Base-by-base conservation (phyloP, 2,797 vertebrate species). In the Euphonia xanthogaster region DNA sequence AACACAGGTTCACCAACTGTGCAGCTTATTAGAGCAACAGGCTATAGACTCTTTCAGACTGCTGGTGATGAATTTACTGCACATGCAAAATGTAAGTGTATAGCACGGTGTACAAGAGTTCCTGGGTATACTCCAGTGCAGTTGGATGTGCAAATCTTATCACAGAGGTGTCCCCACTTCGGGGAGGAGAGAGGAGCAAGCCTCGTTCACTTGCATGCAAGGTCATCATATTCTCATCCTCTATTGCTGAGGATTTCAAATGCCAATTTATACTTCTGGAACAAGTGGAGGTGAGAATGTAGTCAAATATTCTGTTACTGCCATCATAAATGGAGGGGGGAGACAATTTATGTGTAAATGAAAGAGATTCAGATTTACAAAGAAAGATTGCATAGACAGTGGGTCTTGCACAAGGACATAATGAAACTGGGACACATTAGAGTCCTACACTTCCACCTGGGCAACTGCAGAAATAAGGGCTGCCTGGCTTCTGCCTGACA, bases 171-270 rank as follows among this genome's bases (percentile, higher is more conserved):
- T 76, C 7, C 6, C 9, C 22, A 15, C 15, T 58, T 12, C 24
- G 33, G 22, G 14, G 18, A 71, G 30, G 21, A 58, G 44, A 83
- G 21, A 33, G 14, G 6, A 89, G 6, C 39, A 45, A 83, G 25
- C 28, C n/a, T 27, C 0, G 0, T 63, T 12, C 7, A 8, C 12
- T 57, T 45, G n/a, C 22, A 30, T 51, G 15, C n/a, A 47, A 58
- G 21, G 5, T 35, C 28, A 63, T 39, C 15, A 19, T 40, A 71
- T 35, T 51, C 39, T 39, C n/a, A 76, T 31, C 45, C 15, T 47
- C 39, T 23, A 0, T 23, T 0, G 0, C 19, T 39, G 51, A 65
- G 4, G 22, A 33, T 63, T 77, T 77, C 44, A 63, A 47, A 83
- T 1, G 4, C 7, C 28, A 27, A 1, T 33, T 58, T 27, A 51